These are phyloP conservation scores for Tholera decimalis DNA, from an alignment of 2,888 invertebrate species.

Conservation along the genomic window DNA sequence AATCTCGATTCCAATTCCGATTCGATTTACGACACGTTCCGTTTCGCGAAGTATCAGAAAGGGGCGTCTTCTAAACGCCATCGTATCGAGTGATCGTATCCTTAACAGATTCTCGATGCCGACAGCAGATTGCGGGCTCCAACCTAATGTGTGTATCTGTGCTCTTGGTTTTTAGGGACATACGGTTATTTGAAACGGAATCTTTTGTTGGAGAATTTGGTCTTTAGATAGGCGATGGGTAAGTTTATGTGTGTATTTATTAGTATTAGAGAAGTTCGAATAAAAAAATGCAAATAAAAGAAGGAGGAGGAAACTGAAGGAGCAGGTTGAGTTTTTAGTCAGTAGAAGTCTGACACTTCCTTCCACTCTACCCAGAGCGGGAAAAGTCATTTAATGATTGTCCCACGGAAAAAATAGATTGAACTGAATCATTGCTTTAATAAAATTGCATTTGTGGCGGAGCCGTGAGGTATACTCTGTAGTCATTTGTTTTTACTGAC, in stretches of 20 bases:
- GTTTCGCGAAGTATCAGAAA: slow-evolving; percentile 82
- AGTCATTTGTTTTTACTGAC: too few species aligned
- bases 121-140: slow-evolving; percentile 77
- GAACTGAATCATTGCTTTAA: too few species aligned
- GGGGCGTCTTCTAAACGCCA: slow-evolving; percentile 80
- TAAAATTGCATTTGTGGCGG: too few species aligned
- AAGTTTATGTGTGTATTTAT: neutral
- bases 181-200: slow-evolving; percentile 39
- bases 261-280: too few species aligned
- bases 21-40: slow-evolving; percentile 76
- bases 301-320: too few species aligned
- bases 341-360: too few species aligned
- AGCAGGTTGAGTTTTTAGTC: too few species aligned
- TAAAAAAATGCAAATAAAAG: too few species aligned
- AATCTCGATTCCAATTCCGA: slow-evolving; percentile 73
- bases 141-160: slow-evolving; percentile 77
- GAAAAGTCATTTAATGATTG: too few species aligned
- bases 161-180: slow-evolving; percentile 58
- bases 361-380: too few species aligned
- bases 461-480: too few species aligned
- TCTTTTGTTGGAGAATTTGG: neutral
- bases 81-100: slow-evolving; percentile 80
- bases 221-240: neutral
- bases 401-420: too few species aligned
- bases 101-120: slow-evolving; percentile 78